Conservation (phyloP, 2,888 invertebrate species). For the Galeopsomyia nigrocyanea region DNA sequence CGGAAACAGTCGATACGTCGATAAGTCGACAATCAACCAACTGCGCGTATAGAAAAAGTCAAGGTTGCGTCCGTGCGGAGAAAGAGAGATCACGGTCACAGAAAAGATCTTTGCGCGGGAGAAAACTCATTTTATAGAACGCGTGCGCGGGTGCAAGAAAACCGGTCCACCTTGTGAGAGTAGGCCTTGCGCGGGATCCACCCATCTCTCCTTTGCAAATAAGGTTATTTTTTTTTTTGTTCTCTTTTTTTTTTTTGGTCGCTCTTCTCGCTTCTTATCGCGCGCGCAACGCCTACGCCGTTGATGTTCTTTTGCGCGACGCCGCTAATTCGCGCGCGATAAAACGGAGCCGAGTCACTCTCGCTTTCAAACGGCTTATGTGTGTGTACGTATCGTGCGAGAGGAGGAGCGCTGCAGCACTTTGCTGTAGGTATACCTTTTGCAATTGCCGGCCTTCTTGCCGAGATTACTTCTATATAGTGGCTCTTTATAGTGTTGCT, state of each 20-base stretch:
- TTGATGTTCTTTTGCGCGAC: constrained; percentile 2
- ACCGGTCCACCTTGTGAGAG: constrained; percentile 40
- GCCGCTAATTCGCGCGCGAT: constrained; percentile 19
- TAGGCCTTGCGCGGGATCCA: constrained; percentile 15
- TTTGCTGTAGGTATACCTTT: too few relatives aligned
- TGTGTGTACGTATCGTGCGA: too few relatives aligned
- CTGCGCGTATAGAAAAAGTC: constrained; percentile 18
- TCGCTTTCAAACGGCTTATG: constrained; percentile 27
- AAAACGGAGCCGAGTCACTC: constrained; percentile 20
- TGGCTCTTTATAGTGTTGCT: too few relatives aligned
- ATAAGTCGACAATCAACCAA: constrained; percentile 10
- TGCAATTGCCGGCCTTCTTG: too few relatives aligned
- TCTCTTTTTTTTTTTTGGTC: too few relatives aligned
- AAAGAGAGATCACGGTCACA: constrained; percentile 32
- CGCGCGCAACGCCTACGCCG: too few relatives aligned
- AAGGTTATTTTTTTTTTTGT: too few relatives aligned
- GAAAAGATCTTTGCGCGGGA: constrained; percentile 8
- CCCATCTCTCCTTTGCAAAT: too few relatives aligned
- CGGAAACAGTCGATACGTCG: constrained; percentile 9
- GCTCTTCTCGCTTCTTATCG: too few relatives aligned
- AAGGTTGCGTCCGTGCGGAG: constrained; percentile 14
- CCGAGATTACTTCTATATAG: too few relatives aligned
- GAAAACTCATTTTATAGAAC: constrained; percentile 34
- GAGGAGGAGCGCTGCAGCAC: not conserved
- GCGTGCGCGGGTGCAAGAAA: constrained; percentile 23